A percentile compares a stretch with the other conserved stretches of the same genome.
These are phyloP conservation scores for Pandemis heparana DNA, from an alignment of 2,888 invertebrate species.

Conservation along the genomic window DNA sequence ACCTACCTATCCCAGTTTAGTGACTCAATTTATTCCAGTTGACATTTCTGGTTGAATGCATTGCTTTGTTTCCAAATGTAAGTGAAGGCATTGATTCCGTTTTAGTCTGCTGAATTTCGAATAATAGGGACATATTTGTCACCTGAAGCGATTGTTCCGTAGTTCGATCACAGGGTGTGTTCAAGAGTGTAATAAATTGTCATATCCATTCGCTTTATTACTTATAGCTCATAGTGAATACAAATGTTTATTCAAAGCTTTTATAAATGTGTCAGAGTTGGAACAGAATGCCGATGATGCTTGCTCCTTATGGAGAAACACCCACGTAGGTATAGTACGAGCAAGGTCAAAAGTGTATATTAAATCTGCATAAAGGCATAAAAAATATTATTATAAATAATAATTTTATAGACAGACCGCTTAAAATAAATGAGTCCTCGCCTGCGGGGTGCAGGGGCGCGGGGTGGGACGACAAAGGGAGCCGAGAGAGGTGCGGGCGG, in stretches of 20 bases:
- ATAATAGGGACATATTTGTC: constrained; percentile 35
- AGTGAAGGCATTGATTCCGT: constrained; percentile 28
- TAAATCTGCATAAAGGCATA: no score
- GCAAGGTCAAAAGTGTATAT: no score
- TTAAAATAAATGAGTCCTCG: no score
- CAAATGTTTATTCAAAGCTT: not conserved
- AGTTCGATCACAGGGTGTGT: constrained; percentile 29
- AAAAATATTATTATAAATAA: no score
- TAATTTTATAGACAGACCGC: no score
- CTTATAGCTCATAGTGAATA: not conserved
- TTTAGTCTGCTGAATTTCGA: constrained; percentile 37
- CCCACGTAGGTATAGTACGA: not conserved
- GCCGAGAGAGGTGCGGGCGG: no score
- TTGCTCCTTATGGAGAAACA: not conserved
- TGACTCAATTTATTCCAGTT: constrained; percentile 1
- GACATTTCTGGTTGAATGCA: constrained; percentile 15
- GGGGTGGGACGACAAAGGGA: no score
- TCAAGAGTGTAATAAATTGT: constrained; percentile 22
- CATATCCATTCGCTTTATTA: constrained; percentile 14
- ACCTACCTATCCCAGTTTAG: not conserved
- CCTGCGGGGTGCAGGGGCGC: no score
- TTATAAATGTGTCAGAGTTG: not conserved
- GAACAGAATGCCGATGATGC: not conserved
- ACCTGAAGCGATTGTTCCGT: constrained; percentile 34
- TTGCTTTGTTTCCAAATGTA: constrained; percentile 18